Base-by-base conservation (phyloP, 2,113 vertebrate species). In the Labeo catla region DNA sequence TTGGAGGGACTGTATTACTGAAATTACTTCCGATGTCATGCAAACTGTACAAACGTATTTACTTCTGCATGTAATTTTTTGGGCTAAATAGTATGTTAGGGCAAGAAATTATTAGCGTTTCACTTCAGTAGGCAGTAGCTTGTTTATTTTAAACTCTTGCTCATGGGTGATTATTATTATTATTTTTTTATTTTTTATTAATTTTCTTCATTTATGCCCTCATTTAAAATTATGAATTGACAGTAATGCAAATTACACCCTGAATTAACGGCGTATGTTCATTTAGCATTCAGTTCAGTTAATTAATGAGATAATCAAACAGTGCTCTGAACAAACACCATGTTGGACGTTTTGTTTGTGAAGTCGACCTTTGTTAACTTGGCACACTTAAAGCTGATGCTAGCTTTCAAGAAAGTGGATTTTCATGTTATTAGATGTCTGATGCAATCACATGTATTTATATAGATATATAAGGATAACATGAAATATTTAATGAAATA, bases 21-120 rank as follows among this genome's bases (percentile, higher is more conserved):
- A 86, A 82, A 92, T 93, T 87, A 90, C 89, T 84, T 91, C 74
- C 86, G 78, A 93, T 93, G 89, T 85, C 83, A 93, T 89, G 76
- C 84, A 87, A 93, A 89, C 93, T 93, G 92, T 91, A 91, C 90
- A 89, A 89, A 87, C 49, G 88, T 90, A 84, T 84, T 84, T 73
- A 16, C 19, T 16, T 23, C 23, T 83, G 13, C 8, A 63, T 63
- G 4, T n/a, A 84, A 90, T 92, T 90, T 91, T 87, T 92, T 74
- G 6, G 15, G 66, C 15, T 43, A 28, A 66, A 57, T 39, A 23
- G 52, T 76, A 68, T 76, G 68, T 81, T 50, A 68, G 45, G 52
- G 36, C 36, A 91, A 87, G 83, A 89, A 92, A 91, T 91, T 93
- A 50, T 68, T 82, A 84, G 36, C 3, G 68, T 65, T 87, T 80